Evolutionary conservation across 1,140 invertebrate species (phyloP).

Genomic region (Paraescarpia echinospica): DNA sequence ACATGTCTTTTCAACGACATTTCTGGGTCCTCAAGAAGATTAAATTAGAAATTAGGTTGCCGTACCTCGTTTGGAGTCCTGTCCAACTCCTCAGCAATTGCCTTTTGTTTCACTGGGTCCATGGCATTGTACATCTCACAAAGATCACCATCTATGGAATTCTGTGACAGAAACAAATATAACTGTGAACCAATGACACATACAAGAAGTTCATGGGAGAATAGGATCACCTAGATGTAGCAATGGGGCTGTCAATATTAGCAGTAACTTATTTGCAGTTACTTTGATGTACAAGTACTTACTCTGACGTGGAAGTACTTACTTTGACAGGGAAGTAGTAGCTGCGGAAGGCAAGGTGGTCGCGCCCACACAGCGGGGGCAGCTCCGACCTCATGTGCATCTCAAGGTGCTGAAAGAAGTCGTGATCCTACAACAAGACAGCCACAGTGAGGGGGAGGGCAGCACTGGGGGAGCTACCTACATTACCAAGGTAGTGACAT

Average conservation of each 20-base stretch:
- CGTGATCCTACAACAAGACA: constrained; percentile 75
- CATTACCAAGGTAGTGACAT: too few species aligned
- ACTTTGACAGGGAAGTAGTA: constrained; percentile 98
- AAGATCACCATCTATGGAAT: constrained; percentile 97
- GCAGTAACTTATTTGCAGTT: constrained; percentile 33
- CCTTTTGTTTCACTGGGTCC: constrained; percentile 90
- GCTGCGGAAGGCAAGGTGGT: constrained; percentile 95
- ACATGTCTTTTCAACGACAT: background rate
- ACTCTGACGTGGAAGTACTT: constrained; percentile 85
- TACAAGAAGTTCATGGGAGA: background rate
- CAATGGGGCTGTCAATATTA: background rate
- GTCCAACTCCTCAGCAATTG: constrained; percentile 91
- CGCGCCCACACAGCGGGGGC: constrained; percentile 91
- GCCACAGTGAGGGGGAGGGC: background rate
- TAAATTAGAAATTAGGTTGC: background rate
- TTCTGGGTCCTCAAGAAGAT: background rate
- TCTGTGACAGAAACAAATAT: constrained; percentile 62
- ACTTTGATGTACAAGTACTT: constrained; percentile 95
- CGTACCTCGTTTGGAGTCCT: constrained; percentile 88
- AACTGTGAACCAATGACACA: background rate
- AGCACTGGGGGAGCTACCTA: too few species aligned
- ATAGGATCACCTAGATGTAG: background rate
- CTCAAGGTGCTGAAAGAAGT: constrained; percentile 98
- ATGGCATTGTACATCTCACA: constrained; percentile 99
- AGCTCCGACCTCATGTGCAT: constrained; percentile 99